Conservation (phyloP, 2,797 vertebrate species). For the Myotis vivesi region DNA sequence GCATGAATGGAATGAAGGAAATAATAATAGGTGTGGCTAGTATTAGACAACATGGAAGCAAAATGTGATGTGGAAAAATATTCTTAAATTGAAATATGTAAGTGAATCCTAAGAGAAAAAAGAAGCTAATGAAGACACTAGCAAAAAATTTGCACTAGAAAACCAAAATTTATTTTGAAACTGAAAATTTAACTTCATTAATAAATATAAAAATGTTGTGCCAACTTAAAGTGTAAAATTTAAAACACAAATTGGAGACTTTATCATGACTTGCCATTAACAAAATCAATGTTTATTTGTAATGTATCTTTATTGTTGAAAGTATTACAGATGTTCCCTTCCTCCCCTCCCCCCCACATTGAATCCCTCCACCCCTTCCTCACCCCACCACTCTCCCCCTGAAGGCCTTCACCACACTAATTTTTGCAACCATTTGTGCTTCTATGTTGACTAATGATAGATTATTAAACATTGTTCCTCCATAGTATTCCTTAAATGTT, state of each 20-base stretch:
- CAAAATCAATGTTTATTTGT: neutral
- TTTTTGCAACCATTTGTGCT: neutral
- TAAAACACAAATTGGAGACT: constrained; percentile 15
- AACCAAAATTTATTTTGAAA: constrained; percentile 40
- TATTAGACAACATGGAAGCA: neutral
- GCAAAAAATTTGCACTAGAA: neutral
- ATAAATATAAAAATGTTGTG: neutral
- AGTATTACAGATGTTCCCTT: too few species aligned
- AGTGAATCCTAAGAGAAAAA: neutral
- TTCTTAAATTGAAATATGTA: constrained; percentile 12
- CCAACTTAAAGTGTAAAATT: neutral
- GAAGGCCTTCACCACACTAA: too few species aligned
- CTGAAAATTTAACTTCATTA: neutral
- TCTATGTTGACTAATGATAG: neutral
- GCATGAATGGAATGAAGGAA: neutral
- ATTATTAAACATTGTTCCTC: neutral
- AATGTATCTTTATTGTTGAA: too few species aligned
- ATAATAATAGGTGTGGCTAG: neutral
- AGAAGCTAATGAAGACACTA: neutral
- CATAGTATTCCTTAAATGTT: neutral
- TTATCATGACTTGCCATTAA: neutral
- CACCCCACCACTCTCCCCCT: too few species aligned
- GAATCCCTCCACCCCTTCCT: too few species aligned
- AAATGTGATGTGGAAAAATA: neutral
- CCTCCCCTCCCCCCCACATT: too few species aligned